phyloP scores from a whole-genome alignment of 2,888 invertebrate species.

The Zonitis immaculata region DNA sequence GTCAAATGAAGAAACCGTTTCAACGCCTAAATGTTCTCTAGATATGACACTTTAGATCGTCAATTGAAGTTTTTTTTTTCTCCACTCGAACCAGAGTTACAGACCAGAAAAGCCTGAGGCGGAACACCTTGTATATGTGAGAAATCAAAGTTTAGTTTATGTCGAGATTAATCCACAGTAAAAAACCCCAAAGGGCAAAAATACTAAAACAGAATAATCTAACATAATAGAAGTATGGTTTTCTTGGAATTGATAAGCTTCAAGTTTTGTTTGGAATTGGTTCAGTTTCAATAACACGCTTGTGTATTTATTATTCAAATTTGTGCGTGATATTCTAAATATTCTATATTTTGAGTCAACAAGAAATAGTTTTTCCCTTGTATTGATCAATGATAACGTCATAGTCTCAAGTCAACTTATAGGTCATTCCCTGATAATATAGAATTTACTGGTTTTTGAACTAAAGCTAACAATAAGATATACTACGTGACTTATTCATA shows the following conservation, averaged over 20 bases:
- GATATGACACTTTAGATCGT: no score
- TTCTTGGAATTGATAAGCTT: constrained; percentile 11
- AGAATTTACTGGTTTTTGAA: constrained; percentile 19
- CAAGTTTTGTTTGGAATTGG: constrained; percentile 7
- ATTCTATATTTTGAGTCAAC: no score
- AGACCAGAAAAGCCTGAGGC: no score
- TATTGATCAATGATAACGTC: no score
- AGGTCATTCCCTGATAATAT: constrained; percentile 20
- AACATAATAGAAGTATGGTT: no score
- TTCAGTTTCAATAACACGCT: constrained; percentile 6
- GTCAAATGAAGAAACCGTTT: no score
- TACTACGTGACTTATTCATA: constrained; percentile 22
- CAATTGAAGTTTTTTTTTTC: no score
- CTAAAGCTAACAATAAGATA: constrained; percentile 13
- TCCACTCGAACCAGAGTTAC: no score
- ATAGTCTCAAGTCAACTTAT: constrained; percentile 18
- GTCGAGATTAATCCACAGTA: background rate
- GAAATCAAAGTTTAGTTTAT: background rate
- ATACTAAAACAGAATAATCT: no score
- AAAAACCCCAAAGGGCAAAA: background rate
- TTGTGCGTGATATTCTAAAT: background rate
- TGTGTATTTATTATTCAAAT: constrained; percentile 10
- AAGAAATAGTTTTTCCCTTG: no score
- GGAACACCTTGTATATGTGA: no score
- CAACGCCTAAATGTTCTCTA: no score